These are phyloP conservation scores for Agriopis marginaria DNA, from an alignment of 2,888 invertebrate species.

Conservation along the genomic window DNA sequence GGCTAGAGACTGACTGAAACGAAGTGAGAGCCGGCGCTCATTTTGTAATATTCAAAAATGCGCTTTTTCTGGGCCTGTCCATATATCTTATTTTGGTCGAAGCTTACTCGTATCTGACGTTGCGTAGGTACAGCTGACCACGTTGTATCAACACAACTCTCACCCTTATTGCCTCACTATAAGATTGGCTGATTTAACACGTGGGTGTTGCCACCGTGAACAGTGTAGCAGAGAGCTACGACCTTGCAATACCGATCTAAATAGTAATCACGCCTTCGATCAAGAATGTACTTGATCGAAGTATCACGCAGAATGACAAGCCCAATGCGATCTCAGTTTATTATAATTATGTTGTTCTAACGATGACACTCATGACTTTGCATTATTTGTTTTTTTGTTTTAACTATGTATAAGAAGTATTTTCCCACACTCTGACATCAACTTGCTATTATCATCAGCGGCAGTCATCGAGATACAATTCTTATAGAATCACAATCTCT, in stretches of 20 bases:
- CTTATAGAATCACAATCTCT: too few species aligned
- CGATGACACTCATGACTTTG: slow-evolving; percentile 21
- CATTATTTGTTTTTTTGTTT: slow-evolving; percentile 13
- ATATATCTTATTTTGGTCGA: too few species aligned
- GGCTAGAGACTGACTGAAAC: too few species aligned
- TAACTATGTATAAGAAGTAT: not conserved
- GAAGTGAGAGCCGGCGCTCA: too few species aligned
- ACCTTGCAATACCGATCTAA: slow-evolving; percentile 48
- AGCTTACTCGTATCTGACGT: too few species aligned
- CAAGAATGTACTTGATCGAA: too few species aligned
- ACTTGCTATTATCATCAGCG: not conserved
- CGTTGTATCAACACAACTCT: slow-evolving; percentile 6
- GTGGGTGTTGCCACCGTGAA: slow-evolving; percentile 38
- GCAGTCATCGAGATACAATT: too few species aligned
- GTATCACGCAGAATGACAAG: slow-evolving; percentile 49
- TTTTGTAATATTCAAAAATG: too few species aligned
- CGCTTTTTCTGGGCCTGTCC: too few species aligned
- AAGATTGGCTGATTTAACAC: slow-evolving; percentile 29
- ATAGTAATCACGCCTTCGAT: slow-evolving; percentile 46
- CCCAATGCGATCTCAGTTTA: slow-evolving; percentile 37
- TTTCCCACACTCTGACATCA: slow-evolving; percentile 4
- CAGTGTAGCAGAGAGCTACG: slow-evolving; percentile 23
- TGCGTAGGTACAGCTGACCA: slow-evolving; percentile 37
- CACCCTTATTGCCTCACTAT: slow-evolving; percentile 30
- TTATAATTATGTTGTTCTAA: slow-evolving; percentile 29